Evolutionary conservation across 2,888 invertebrate genomes (phyloP), one percentile per base, ranked within the genome.

Genomic region (Pecten maximus): DNA sequence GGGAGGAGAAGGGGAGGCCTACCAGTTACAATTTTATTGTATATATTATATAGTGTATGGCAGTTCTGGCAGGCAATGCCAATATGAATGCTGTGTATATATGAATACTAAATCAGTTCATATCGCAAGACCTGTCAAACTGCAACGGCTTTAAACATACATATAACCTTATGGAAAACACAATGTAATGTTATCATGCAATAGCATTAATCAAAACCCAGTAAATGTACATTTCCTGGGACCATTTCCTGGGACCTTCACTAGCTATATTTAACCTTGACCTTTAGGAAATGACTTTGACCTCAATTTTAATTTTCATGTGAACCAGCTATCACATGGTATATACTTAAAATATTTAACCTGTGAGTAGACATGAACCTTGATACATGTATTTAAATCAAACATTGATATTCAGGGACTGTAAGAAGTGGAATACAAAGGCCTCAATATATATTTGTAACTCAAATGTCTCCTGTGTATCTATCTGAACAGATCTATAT

Each of bases 71-170:
- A 35, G 74, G 23, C 35, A 15, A 54, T 74, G 6, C 28, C 28
- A 28, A 35, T 35, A 74, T 35, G 74, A 2, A n/a, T n/a, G n/a
- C n/a, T n/a, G n/a, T 74, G 35, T 74, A 35, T 74, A 28, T 35
- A 74, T 74, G 74, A 28, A 74, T 74, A 28, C 74, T 74, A 74
- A 74, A 74, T 74, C 74, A 74, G 74, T 74, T 35, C 74, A 35
- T 74, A 74, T 74, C 74, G 16, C 10, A 23, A 28, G 12, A 35
- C 74, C 74, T 74, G 74, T 74, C 74, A 74, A 35, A 74, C 35
- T 35, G 23, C 10, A 74, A 23, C 16, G 23, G 60, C 60, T n/a
- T 60, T 35, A 74, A 74, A 74, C 35, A 74, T 35, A 74, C 74
- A 35, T 1, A 28, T 10, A 35, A 74, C 74, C 74, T 28, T 28